Base-by-base conservation (phyloP, 2,797 vertebrate genomes). In the Hippopotamyrus pictus region DNA sequence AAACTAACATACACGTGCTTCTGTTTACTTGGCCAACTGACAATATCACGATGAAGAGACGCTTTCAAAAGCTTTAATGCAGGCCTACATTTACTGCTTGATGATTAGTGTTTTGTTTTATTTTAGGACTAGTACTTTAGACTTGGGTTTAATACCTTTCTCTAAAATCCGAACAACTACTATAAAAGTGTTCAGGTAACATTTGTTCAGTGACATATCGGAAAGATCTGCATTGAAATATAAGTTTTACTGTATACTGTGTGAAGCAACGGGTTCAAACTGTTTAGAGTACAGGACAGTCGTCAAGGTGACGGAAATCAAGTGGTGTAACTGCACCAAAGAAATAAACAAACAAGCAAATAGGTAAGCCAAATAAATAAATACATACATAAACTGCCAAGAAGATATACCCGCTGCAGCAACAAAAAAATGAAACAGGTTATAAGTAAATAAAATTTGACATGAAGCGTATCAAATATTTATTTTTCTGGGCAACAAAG, bases 381-480 rank as follows among this genome's bases (percentile, higher is more conserved):
- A 82, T 46, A 82, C 41, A 22, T 9, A 82, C 19, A 44, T 46
- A 46, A 82, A 97, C 95, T 96, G 96, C 95, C 95, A 97, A 96
- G 95, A 96, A 96, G 96, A 97, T 95, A 96, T 94, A 96, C 94
- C 95, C 95, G 93, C 94, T 95, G 96, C 96, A 96, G 96, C 95
- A 97, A 95, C 95, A 96, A 96, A 96, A 96, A 96, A 96, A 97
- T 96, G 96, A 97, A 94, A 94, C 93, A 95, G 93, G 94, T 93
- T 90, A 94, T 93, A 93, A 93, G 92, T 94, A 92, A 95, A 95
- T 94, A 94, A 98, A 95, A 95, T 97, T 98, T 96, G 96, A 99
- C 97, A 98, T 99, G 98, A 99, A 99, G 98, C 97, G 97, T 99
- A 99, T 99, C 98, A 99, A 99, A 99, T 99, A 99, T 99, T 99